Evolutionary conservation across 2,888 invertebrate genomes (phyloP).

Genomic region (Resseliella maxima): DNA sequence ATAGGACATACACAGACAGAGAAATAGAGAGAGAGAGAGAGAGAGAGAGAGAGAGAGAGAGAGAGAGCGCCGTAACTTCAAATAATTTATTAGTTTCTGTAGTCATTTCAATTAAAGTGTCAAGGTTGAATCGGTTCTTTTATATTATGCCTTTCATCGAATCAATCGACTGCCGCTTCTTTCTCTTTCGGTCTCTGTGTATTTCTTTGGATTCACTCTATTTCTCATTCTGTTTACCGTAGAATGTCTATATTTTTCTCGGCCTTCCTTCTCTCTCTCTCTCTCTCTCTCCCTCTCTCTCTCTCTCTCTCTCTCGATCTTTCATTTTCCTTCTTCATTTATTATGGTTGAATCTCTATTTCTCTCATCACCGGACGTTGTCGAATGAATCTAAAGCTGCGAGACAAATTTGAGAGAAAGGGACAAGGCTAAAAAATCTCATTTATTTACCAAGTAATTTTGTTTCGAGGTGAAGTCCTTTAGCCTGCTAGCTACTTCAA

Average conservation of each 20-base stretch:
- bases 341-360: too few species aligned
- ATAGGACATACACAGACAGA: too few species aligned
- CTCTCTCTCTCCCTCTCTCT: too few species aligned
- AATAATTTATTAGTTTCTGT: neutral
- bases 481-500: neutral
- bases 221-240: too few species aligned
- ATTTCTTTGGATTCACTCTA: too few species aligned
- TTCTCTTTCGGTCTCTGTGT: neutral
- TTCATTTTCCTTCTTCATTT: too few species aligned
- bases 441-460: neutral
- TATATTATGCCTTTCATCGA: constrained; percentile 20
- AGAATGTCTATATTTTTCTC: too few species aligned
- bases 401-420: neutral
- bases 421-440: neutral
- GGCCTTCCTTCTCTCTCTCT: too few species aligned
- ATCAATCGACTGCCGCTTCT: neutral
- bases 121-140: constrained; percentile 40
- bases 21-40: neutral
- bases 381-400: too few species aligned
- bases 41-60: neutral
- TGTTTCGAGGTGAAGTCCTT: neutral
- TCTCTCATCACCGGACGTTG: too few species aligned
- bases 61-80: neutral
- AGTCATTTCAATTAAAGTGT: constrained; percentile 47
- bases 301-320: too few species aligned